These are phyloP conservation scores for Aphelocoma californica DNA, from an alignment of 2,797 vertebrate genomes.

Conservation along the genomic window DNA sequence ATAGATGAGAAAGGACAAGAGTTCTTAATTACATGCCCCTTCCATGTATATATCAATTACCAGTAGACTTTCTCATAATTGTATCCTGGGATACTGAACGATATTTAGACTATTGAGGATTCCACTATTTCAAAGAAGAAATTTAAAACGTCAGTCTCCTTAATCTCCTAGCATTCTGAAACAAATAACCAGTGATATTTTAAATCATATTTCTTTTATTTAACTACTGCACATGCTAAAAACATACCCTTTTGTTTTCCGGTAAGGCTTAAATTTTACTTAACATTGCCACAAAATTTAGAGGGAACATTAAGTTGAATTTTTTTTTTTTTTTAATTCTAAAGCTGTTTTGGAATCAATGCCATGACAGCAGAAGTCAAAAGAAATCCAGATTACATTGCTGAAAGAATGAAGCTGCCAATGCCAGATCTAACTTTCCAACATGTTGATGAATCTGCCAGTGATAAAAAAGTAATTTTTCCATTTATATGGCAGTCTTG, in stretches of 20 bases:
- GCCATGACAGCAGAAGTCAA: not conserved
- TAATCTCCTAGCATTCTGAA: not conserved
- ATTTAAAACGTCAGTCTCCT: not conserved
- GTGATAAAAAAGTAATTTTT: not conserved
- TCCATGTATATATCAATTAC: not conserved
- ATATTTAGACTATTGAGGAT: not conserved
- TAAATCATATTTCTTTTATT: not conserved
- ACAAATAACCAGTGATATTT: not conserved
- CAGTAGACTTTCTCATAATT: not conserved
- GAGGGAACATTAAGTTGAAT: not conserved
- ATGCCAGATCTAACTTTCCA: not conserved
- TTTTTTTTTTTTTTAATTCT: not conserved
- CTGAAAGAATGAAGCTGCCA: not conserved
- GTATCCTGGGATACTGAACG: not conserved
- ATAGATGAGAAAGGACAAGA: not conserved
- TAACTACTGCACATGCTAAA: not conserved
- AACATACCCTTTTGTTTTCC: not conserved
- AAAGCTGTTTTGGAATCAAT: not conserved
- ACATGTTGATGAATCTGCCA: not conserved
- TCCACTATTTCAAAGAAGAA: not conserved
- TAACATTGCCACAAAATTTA: not conserved
- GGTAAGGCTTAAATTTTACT: not conserved
- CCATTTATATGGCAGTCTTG: not conserved
- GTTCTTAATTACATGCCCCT: not conserved
- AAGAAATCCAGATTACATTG: not conserved